Conservation (phyloP, 2,797 vertebrate species). For the Phalanger gymnotis region DNA sequence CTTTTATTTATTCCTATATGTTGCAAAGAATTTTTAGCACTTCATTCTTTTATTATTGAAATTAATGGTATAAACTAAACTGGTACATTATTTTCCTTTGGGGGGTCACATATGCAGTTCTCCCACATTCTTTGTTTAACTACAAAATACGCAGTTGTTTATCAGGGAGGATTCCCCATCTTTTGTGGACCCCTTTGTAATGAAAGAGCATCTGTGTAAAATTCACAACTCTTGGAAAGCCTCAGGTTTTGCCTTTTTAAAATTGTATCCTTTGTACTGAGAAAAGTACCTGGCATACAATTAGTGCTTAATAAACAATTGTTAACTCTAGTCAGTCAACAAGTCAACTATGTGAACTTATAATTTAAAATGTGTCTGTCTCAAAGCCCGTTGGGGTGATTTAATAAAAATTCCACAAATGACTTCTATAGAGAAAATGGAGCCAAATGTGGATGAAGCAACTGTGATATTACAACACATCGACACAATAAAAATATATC, state of each 20-base stretch:
- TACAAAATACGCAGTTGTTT: conserved; percentile 4
- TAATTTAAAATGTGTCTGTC: not conserved
- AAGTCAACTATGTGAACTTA: conserved; percentile 19
- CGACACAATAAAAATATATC: conserved; percentile 5
- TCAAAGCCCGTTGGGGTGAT: not conserved
- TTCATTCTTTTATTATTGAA: not conserved
- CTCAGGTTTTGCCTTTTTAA: not conserved
- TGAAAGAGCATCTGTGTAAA: conserved; percentile 27
- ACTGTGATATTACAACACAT: conserved; percentile 39
- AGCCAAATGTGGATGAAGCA: conserved; percentile 50
- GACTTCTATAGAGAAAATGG: conserved; percentile 19
- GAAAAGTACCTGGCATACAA: not conserved
- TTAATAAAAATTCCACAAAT: conserved; percentile 42
- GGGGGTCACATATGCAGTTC: not conserved
- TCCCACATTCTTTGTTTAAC: not conserved
- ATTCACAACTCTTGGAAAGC: not conserved
- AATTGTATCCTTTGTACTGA: not conserved
- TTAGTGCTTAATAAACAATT: not conserved
- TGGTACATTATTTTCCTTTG: not conserved
- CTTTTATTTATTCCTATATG: not conserved
- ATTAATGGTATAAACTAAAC: not conserved
- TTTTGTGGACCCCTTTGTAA: not conserved
- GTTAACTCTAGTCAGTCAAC: not conserved
- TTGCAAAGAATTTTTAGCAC: not conserved
- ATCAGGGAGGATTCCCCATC: not conserved